Evolutionary conservation across 64 coral and sea anemone species (phyloP).

Genomic region (Montipora sp.): DNA sequence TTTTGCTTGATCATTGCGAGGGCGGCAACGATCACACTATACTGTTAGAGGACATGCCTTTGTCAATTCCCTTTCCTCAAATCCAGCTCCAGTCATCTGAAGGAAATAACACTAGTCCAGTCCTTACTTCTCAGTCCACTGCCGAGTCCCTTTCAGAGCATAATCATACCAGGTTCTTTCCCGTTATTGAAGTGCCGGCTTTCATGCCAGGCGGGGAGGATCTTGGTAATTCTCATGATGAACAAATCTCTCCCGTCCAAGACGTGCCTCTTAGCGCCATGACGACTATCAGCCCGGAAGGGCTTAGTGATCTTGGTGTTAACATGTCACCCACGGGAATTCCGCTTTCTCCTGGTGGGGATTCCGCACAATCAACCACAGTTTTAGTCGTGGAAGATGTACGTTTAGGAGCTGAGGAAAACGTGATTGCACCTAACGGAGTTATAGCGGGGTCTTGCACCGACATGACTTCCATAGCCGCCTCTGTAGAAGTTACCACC

Average conservation of each 20-base stretch:
- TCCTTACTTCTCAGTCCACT: conserved; percentile 39
- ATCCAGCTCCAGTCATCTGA: neutral
- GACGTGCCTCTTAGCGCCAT: conserved; percentile 11
- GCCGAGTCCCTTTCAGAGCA: neutral
- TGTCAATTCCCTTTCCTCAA: conserved; percentile 20
- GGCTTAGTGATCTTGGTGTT: conserved; percentile 36
- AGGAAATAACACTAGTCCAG: neutral
- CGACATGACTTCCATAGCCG: conserved; percentile 62
- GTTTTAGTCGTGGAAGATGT: neutral
- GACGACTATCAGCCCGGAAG: conserved; percentile 16
- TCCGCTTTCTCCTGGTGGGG: neutral
- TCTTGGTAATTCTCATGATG: neutral
- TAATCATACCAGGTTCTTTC: neutral
- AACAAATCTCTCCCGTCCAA: neutral
- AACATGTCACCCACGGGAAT: conserved; percentile 24
- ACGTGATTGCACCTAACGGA: neutral
- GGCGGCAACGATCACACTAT: neutral
- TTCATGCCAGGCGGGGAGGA: neutral
- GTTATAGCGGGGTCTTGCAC: neutral
- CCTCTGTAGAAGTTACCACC: conserved; percentile 66
- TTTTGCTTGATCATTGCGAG: neutral
- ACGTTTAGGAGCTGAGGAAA: neutral
- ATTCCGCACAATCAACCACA: neutral
- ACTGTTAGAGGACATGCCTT: neutral
- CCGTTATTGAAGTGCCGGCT: neutral